Base-by-base conservation (phyloP, 2,113 vertebrate genomes). In the Ophiodon elongatus region DNA sequence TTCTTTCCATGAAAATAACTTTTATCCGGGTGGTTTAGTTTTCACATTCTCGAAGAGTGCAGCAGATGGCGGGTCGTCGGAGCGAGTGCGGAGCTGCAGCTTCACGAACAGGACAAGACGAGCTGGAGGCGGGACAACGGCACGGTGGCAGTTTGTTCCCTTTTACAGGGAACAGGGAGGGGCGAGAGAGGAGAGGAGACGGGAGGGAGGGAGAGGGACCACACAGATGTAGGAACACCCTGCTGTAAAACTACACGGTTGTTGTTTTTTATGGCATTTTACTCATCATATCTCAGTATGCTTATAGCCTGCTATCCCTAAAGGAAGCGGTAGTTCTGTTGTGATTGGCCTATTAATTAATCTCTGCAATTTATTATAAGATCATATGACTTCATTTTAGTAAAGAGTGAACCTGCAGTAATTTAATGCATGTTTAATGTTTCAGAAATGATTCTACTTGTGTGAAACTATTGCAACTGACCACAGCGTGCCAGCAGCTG, bases 1-100 rank as follows among this genome's bases (percentile, higher is more conserved):
- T 87, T 86, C 57, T 93, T 92, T 92, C 93, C 92, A 94, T 94
- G 56, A 89, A 94, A 93, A 72, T 63, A 88, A 92, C 88, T 93
- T 94, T 91, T 73, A 80, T 78, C 35, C 59, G 4, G 29, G 19
- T 73, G 54, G 52, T 79, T 52, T 63, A 71, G 59, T 83, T 76
- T 63, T 85, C 72, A 79, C 60, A 31, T 70, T 80, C 27, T 68
- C 25, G 41, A n/a, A 11, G 76, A 70, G 62, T 35, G 65, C 27
- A 2, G 63, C 73, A 15, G 19, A 50, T 39, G 60, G 62, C 15
- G 35, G 43, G 75, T 65, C 80, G 83, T 19, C 23, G 39, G 45
- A 66, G 70, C 31, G 59, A 62, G 75, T 11, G 88, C 17, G 45
- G n/a, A 23, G 85, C 84, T 43, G 85, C 89, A 69, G 79, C 88